Conservation (phyloP, 2,888 invertebrate species). For the Crepidodera aurea region DNA sequence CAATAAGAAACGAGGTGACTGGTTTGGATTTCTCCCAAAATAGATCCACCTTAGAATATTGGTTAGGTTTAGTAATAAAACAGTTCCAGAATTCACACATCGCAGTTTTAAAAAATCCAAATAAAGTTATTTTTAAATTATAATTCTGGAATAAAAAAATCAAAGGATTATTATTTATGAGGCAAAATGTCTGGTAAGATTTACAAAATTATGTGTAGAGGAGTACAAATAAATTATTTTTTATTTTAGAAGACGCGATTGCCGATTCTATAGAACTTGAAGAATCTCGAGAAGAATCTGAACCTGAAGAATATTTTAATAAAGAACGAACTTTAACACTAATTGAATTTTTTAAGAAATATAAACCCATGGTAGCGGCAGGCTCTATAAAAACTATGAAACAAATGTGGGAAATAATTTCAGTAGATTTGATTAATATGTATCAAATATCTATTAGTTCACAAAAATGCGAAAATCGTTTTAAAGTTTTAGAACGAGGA, state of each 20-base stretch:
- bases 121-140: no score
- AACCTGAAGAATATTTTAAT: constrained; percentile 12
- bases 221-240: no score
- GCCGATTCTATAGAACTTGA: neutral
- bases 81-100: no score
- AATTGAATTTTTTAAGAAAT: constrained; percentile 24
- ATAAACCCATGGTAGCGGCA: constrained; percentile 14
- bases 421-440: neutral
- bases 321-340: constrained; percentile 17
- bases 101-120: no score
- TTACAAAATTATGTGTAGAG: no score
- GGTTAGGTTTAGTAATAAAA: no score
- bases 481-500: constrained; percentile 25
- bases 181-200: no score
- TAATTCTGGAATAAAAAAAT: no score
- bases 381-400: constrained; percentile 25
- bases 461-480: constrained; percentile 29
- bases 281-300: neutral
- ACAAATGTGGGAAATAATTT: constrained; percentile 27
- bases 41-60: neutral
- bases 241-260: neutral
- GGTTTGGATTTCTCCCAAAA: neutral
- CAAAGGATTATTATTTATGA: no score
- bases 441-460: constrained; percentile 8
- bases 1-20: neutral